Conservation (phyloP, 2,888 invertebrate species). For the Choristoneura rosaceana region DNA sequence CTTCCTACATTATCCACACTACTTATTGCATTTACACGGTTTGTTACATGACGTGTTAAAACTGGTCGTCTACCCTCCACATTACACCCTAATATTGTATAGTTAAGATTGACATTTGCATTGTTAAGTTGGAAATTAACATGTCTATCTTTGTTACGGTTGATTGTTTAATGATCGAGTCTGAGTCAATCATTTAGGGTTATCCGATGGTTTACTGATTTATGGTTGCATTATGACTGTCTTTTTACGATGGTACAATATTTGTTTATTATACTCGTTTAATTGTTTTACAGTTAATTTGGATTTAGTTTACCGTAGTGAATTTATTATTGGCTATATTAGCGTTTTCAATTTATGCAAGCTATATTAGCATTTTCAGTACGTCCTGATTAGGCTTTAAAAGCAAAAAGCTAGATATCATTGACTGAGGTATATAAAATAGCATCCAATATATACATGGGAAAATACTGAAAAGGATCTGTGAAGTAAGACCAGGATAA, state of each 20-base stretch:
- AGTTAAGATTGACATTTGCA: constrained; percentile 56
- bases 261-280: constrained; percentile 54
- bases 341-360: too few relatives aligned
- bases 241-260: constrained; percentile 58
- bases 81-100: constrained; percentile 53
- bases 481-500: too few relatives aligned
- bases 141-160: constrained; percentile 81
- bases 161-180: constrained; percentile 79
- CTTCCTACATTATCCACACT: constrained; percentile 82
- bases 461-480: too few relatives aligned
- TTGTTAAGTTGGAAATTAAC: constrained; percentile 64
- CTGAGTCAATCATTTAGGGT: constrained; percentile 78
- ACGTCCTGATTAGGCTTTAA: too few relatives aligned
- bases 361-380: too few relatives aligned
- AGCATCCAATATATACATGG: too few relatives aligned
- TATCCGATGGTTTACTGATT: constrained; percentile 79
- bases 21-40: constrained; percentile 69
- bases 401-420: not conserved
- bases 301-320: not conserved
- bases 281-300: constrained; percentile 51
- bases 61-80: constrained; percentile 50
- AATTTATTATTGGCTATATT: too few relatives aligned
- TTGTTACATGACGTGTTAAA: constrained; percentile 72
- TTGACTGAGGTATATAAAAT: too few relatives aligned
- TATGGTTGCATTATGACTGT: constrained; percentile 77